Conservation (phyloP, 2,113 vertebrate species). For the Quiscalus mexicanus region DNA sequence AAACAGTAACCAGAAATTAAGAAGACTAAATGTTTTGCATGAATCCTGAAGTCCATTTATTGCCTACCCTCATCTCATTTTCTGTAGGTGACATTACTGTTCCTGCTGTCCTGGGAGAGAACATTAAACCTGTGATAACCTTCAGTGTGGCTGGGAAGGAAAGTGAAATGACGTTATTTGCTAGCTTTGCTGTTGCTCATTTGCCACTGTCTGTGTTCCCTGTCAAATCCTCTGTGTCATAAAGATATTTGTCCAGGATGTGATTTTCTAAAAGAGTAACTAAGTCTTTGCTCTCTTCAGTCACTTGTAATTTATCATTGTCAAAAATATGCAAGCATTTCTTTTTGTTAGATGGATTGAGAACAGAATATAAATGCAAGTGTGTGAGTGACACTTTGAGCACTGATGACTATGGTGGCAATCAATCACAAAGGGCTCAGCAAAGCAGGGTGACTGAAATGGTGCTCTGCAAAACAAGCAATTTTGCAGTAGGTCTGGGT, state of each 20-base stretch:
- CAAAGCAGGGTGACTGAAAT: neutral
- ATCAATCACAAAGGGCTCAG: conserved; percentile 25
- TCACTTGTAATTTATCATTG: conserved; percentile 59
- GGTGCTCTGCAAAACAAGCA: neutral
- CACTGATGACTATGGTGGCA: neutral
- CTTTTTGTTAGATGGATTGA: conserved; percentile 32
- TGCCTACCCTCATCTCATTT: neutral
- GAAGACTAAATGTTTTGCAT: neutral
- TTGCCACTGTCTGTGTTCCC: neutral
- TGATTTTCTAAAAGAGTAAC: conserved; percentile 50
- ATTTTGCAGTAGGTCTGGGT: neutral
- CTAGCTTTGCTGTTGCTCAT: neutral
- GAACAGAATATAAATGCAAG: conserved; percentile 49
- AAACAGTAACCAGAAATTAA: neutral
- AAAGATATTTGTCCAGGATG: conserved; percentile 34
- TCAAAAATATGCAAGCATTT: conserved; percentile 52
- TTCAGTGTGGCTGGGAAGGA: neutral
- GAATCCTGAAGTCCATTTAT: neutral
- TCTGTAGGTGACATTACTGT: neutral
- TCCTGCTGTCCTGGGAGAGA: neutral
- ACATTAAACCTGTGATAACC: neutral
- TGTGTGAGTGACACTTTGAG: conserved; percentile 31
- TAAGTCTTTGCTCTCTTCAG: conserved; percentile 44
- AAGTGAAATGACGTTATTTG: conserved; percentile 8
- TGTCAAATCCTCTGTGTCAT: neutral